Base-by-base conservation (phyloP, 2,797 vertebrate species). In the Platalea minor region DNA sequence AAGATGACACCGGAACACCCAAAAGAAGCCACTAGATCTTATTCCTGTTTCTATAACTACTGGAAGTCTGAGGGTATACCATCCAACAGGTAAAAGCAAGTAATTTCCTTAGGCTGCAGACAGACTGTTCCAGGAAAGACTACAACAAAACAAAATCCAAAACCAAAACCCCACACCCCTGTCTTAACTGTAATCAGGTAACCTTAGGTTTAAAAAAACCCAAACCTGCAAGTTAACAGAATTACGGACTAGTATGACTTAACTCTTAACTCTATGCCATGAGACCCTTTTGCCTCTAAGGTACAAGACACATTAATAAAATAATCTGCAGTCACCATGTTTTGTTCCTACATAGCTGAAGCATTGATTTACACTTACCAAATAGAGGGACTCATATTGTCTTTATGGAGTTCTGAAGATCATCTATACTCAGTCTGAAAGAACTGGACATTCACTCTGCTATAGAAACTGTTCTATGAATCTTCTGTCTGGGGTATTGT, bases 151-250 rank as follows among this genome's bases (percentile, higher is more conserved):
- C 9, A 59, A 68, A 75, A n/a, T 14, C 9, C 17, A 29, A 77
- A 48, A 11, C 4, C 10, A 35, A 46, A 12, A 2, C 4, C 4
- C 3, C 13, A 48, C 3, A 14, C 0, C 0, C 13, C 54, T 70
- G 14, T 54, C 41, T 65, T 57, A 72, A 39, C 6, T 76, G 17
- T 41, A 83, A 51, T 46, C 24, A 70, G 64, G 20, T n/a, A 68
- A 41, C 8, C 17, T 23, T 28, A 75, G 7, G 1, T 33, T 72
- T 46, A 16, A 35, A 59, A 35, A 54, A 56, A 43, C 43, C 23
- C 11, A 48, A 77, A 56, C 7, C 17, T 39, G 5, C 13, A 92
- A 57, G 19, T 24, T 45, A 14, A 65, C 5, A 77, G 20, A 54
- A 29, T 4, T 18, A 19, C 11, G 3, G 24, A 43, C 10, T 37